Evolutionary conservation across 2,888 invertebrate species (phyloP).

Genomic region (Caenorhabditis virilis): DNA sequence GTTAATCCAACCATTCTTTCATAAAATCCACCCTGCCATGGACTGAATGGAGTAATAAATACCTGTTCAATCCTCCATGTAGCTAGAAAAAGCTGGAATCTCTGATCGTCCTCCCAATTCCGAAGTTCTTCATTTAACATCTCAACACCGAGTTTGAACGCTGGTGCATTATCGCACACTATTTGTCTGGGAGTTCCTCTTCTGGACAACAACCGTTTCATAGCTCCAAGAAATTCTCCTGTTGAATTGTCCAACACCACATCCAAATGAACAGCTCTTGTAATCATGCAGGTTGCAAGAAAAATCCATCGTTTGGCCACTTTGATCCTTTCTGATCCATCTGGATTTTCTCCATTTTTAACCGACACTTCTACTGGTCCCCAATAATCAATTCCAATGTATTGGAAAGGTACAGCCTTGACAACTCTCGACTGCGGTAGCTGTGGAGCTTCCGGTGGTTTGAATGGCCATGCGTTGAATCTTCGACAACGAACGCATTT

Average conservation of each 20-base stretch:
- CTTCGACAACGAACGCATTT: constrained; percentile 8
- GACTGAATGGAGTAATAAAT: too few species aligned
- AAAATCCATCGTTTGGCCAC: constrained; percentile 12
- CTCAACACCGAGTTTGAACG: constrained; percentile 13
- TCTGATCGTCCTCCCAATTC: too few species aligned
- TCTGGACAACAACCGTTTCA: constrained; percentile 10
- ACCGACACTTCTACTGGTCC: constrained; percentile 26
- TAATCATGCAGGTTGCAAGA: constrained; percentile 9
- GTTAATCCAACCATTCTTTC: too few species aligned
- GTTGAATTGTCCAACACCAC: constrained; percentile 9
- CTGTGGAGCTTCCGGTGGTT: constrained; percentile 7
- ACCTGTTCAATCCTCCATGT: too few species aligned
- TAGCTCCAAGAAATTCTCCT: constrained; percentile 7
- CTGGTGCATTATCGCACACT: constrained; percentile 10
- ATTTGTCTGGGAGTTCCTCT: constrained; percentile 13
- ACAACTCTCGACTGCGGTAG: constrained; percentile 10
- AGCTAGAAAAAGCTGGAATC: too few species aligned
- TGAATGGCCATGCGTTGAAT: constrained; percentile 8
- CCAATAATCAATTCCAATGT: constrained; percentile 11
- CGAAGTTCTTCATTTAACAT: too few species aligned
- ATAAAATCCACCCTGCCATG: too few species aligned
- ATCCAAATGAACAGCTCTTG: constrained; percentile 16
- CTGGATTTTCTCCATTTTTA: background rate
- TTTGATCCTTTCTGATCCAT: background rate
- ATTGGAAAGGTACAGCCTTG: constrained; percentile 6